Base-by-base conservation (phyloP, 2,888 invertebrate species). In the Drosophila kambysellisi region DNA sequence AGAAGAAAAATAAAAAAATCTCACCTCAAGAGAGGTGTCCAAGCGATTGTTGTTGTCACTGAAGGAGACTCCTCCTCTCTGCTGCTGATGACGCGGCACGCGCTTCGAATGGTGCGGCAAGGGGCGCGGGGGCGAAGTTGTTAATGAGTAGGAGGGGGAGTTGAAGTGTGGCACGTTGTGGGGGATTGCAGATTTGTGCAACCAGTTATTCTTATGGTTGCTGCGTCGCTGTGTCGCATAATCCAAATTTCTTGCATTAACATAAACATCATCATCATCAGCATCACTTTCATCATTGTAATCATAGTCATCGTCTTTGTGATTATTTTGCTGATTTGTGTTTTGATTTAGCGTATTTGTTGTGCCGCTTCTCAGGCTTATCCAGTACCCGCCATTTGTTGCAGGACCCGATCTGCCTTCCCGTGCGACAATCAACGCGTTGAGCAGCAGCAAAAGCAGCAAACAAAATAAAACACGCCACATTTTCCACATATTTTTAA, bases 21-120 rank as follows among this genome's bases (percentile, higher is more conserved):
- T 82, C 64, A 85, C 88, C 82, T 71, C 70, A 72, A 63, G 61
- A 80, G 64, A 59, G 82, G 52, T 79, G 65, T 70, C 48, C 64
- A 83, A 39, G 48, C 52, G 77, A 79, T 82, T 85, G 54, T 62
- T 54, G 68, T 30, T 37, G 56, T 48, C 43, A 46, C 46, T 46
- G 20, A 15, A 15, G 46, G 15, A 15, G 46, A 4, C 46, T 15
- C 15, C 46, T 15, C 15, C 15, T 25, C 20, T 25, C 33, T 11
- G 50, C 6, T 59, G 67, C 11, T 69, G 77, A 54, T 83, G 78
- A 37, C 83, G 83, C 58, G 87, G 66, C 83, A 86, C 74, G 57
- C 86, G 86, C 25, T 71, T 76, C 25, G 41, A 35, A 9, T 58
- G 30, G n/a, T 56, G 52, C 15, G 2, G 3, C 32, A 9, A 15